Evolutionary conservation across 2,113 vertebrate genomes (phyloP).

Genomic region (Stegostoma tigrinum): DNA sequence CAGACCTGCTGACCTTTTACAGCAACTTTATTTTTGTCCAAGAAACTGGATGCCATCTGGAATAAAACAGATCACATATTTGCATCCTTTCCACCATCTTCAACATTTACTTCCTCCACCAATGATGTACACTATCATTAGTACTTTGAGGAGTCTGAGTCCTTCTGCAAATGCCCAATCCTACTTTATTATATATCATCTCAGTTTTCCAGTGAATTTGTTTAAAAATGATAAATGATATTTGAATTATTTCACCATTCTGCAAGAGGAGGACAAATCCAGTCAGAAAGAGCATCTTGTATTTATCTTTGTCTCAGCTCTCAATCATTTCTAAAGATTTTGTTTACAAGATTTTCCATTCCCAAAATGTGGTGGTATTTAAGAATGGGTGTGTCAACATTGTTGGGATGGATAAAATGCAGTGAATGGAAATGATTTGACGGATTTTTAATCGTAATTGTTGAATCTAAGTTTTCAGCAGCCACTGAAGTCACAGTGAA

Average conservation of each 20-base stretch:
- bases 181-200: neutral
- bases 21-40: too few relatives aligned
- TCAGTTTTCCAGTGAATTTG: neutral
- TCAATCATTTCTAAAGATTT: neutral
- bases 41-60: too few relatives aligned
- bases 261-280: neutral
- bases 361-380: neutral
- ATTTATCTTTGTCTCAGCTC: neutral
- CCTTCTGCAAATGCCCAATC: neutral
- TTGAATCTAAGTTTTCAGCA: neutral
- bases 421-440: neutral
- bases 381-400: neutral
- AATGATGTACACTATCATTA: neutral
- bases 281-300: neutral
- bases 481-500: neutral
- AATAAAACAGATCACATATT: neutral
- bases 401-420: neutral
- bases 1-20: too few relatives aligned
- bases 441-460: neutral
- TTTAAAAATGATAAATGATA: neutral
- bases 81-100: neutral
- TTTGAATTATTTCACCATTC: neutral
- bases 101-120: neutral
- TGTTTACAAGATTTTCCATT: neutral
- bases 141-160: neutral